Evolutionary conservation across 2,797 vertebrate genomes (phyloP).

Genomic region (Dendrocincla fuliginosa): DNA sequence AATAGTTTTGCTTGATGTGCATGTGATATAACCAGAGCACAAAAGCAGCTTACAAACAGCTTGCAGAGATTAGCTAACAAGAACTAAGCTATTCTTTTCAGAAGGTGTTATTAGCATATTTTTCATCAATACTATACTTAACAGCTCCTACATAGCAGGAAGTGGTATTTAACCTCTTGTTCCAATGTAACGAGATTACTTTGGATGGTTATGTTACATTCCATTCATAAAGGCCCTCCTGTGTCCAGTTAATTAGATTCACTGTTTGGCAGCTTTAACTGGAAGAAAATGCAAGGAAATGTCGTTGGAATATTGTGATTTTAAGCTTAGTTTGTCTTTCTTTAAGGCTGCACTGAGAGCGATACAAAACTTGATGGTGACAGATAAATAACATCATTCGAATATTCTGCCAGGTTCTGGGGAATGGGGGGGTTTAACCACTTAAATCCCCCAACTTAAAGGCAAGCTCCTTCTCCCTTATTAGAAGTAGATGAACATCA

Average conservation of each 20-base stretch:
- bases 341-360: not conserved
- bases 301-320: not conserved
- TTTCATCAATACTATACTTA: slow-evolving; percentile 68
- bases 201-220: slow-evolving; percentile 29
- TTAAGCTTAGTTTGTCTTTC: not conserved
- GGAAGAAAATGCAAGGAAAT: not conserved
- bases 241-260: slow-evolving; percentile 54
- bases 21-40: not conserved
- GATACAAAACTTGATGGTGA: not conserved
- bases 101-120: slow-evolving; percentile 64
- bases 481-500: not conserved
- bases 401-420: not conserved
- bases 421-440: rapidly evolving
- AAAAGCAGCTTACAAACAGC: slow-evolving; percentile 37
- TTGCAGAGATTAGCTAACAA: slow-evolving; percentile 46
- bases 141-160: slow-evolving; percentile 60
- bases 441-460: not conserved
- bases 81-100: slow-evolving; percentile 44
- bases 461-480: not conserved
- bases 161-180: slow-evolving; percentile 66
- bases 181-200: slow-evolving; percentile 63
- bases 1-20: not conserved
- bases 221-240: slow-evolving; percentile 55
- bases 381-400: not conserved
- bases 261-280: not conserved